These are phyloP conservation scores for Coelogynopora nodosa DNA, from an alignment of 2,888 invertebrate genomes.

Conservation along the genomic window DNA sequence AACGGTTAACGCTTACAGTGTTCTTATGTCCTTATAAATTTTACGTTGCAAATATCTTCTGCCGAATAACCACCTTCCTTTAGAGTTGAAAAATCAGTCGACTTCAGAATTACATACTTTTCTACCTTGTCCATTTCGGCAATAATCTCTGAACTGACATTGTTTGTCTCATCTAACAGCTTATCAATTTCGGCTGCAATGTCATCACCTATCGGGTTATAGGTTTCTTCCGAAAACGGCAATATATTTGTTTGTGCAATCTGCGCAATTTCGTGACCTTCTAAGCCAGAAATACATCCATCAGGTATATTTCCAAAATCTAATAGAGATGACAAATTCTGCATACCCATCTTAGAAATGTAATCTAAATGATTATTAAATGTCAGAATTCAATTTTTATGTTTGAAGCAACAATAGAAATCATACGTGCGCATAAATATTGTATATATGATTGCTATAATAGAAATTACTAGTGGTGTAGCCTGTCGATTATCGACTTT, in stretches of 20 bases:
- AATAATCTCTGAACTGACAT: neutral
- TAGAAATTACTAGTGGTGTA: no score
- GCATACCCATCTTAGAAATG: neutral
- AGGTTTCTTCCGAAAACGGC: slow-evolving; percentile 14
- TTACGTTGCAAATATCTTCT: slow-evolving; percentile 34
- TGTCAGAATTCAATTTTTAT: no score
- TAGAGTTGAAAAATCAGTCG: slow-evolving; percentile 24
- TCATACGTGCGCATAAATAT: no score
- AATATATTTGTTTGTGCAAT: neutral
- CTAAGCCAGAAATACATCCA: slow-evolving; percentile 16
- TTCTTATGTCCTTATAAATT: slow-evolving; percentile 16
- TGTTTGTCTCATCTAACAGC: slow-evolving; percentile 20
- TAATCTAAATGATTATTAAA: slow-evolving; percentile 33
- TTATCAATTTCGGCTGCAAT: neutral
- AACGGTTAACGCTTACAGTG: slow-evolving; percentile 11
- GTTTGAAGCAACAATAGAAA: no score
- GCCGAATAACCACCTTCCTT: neutral
- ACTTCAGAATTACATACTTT: slow-evolving; percentile 29
- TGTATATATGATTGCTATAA: no score
- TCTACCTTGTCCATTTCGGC: slow-evolving; percentile 25
- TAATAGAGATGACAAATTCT: neutral
- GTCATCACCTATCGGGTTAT: slow-evolving; percentile 23
- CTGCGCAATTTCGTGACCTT: slow-evolving; percentile 5
- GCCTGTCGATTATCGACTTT: no score
- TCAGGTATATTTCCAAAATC: slow-evolving; percentile 1